These are phyloP conservation scores for Perca flavescens DNA, from an alignment of 2,113 vertebrate genomes.

Conservation along the genomic window DNA sequence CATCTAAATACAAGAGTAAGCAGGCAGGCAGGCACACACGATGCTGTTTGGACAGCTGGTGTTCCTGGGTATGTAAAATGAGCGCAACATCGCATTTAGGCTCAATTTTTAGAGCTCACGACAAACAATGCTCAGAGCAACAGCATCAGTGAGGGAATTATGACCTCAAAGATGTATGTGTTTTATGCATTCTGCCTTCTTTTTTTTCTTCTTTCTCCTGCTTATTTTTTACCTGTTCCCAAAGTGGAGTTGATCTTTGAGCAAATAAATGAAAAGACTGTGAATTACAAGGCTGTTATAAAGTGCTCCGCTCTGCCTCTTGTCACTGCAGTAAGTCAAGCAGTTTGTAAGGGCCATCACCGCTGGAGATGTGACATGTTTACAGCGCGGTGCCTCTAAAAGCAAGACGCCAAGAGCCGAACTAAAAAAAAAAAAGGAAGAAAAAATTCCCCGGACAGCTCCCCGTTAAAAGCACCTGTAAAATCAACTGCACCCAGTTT, in stretches of 20 bases:
- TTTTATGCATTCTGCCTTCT: conserved; percentile 8
- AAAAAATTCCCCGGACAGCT: conserved; percentile 75
- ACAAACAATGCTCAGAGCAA: conserved; percentile 63
- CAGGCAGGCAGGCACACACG: conserved; percentile 81
- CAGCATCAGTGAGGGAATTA: conserved; percentile 51
- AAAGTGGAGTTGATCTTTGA: conserved; percentile 39
- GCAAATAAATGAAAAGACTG: conserved; percentile 57
- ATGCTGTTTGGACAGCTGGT: conserved; percentile 87
- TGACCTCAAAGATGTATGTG: conserved; percentile 6
- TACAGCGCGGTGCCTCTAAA: conserved; percentile 83
- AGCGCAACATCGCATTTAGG: conserved; percentile 75
- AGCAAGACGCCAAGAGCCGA: conserved; percentile 55
- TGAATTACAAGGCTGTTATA: conserved; percentile 61
- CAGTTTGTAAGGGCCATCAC: conserved; percentile 80
- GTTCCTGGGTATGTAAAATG: conserved; percentile 76
- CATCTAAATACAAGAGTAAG: conserved; percentile 82
- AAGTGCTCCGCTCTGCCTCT: conserved; percentile 60
- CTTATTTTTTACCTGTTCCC: conserved; percentile 44
- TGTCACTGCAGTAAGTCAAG: conserved; percentile 74
- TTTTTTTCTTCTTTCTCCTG: neutral
- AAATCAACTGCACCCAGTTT: conserved; percentile 88
- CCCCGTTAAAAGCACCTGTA: conserved; percentile 87
- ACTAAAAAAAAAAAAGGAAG: conserved; percentile 51
- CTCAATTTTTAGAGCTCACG: conserved; percentile 65
- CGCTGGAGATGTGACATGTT: conserved; percentile 88